phyloP scores from a whole-genome alignment of 1,140 invertebrate species.

The Yoshiicerus persimilis region DNA sequence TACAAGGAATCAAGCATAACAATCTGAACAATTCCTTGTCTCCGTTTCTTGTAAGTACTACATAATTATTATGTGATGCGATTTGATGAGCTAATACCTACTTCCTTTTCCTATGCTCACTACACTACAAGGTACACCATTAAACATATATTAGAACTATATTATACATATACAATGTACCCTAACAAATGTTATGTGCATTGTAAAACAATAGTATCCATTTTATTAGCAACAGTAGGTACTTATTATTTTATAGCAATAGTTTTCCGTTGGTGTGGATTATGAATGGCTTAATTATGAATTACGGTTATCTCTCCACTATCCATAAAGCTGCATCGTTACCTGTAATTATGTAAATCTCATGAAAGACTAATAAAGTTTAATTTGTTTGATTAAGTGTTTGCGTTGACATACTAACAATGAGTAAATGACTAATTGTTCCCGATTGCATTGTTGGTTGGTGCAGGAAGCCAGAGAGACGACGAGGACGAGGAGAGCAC shows the following conservation, averaged over 20 bases:
- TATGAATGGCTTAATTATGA: not conserved
- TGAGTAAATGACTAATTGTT: not conserved
- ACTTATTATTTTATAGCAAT: not conserved
- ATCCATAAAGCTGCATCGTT: not conserved
- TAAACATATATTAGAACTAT: too few relatives aligned
- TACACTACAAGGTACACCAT: too few relatives aligned
- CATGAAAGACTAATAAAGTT: not conserved
- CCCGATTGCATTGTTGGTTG: not conserved
- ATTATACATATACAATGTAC: not conserved
- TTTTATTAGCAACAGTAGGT: not conserved
- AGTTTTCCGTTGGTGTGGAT: not conserved
- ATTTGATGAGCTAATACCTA: not conserved
- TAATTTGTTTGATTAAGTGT: not conserved
- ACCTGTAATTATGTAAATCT: not conserved
- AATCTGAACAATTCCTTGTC: not conserved
- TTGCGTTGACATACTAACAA: not conserved
- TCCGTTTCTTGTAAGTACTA: not conserved
- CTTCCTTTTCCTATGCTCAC: not conserved
- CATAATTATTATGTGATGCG: not conserved
- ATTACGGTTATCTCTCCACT: not conserved
- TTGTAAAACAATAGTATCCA: not conserved
- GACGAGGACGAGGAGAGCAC: constrained; percentile 47
- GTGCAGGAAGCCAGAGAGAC: constrained; percentile 43
- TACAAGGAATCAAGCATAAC: not conserved
- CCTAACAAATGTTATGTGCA: not conserved